Percentiles rank a stretch among this genome's conserved stretches.
These are phyloP conservation scores for Fratercula arctica DNA, from an alignment of 2,797 vertebrate species.

Conservation along the genomic window DNA sequence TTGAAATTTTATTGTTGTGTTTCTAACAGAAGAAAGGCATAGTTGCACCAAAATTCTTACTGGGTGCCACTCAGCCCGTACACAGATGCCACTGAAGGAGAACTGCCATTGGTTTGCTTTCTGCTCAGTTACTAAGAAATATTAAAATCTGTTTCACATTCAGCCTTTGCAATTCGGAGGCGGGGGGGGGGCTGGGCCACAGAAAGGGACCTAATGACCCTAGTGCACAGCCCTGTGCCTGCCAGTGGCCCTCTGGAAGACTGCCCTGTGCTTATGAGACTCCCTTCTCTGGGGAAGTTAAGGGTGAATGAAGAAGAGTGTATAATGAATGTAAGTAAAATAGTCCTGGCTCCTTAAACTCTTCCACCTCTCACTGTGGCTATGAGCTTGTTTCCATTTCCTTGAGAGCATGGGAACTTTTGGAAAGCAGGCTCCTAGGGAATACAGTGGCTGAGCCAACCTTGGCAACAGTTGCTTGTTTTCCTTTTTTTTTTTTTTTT, in stretches of 20 bases:
- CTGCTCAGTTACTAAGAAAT: neutral
- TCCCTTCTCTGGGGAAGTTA: neutral
- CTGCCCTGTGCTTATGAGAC: conserved; percentile 1
- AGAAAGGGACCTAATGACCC: neutral
- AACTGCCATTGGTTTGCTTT: neutral
- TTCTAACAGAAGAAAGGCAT: neutral
- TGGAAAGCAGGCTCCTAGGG: neutral
- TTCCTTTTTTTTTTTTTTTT: neutral
- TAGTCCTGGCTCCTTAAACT: neutral
- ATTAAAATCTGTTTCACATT: conserved; percentile 20
- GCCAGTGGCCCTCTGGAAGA: neutral
- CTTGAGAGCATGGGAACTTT: conserved; percentile 5
- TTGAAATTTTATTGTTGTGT: neutral
- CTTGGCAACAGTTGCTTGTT: neutral
- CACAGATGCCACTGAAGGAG: neutral
- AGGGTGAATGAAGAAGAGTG: neutral
- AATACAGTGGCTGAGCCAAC: neutral
- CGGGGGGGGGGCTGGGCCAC: neutral
- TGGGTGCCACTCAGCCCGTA: neutral
- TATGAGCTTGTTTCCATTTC: neutral
- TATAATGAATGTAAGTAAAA: conserved; percentile 26
- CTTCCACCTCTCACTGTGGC: neutral
- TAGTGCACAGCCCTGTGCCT: neutral
- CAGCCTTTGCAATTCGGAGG: conserved; percentile 16
- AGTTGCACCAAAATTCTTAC: neutral